Evolutionary conservation across 2,888 invertebrate genomes (phyloP), one percentile per base, ranked within the genome.

Genomic region (Pyrochroa serraticornis): DNA sequence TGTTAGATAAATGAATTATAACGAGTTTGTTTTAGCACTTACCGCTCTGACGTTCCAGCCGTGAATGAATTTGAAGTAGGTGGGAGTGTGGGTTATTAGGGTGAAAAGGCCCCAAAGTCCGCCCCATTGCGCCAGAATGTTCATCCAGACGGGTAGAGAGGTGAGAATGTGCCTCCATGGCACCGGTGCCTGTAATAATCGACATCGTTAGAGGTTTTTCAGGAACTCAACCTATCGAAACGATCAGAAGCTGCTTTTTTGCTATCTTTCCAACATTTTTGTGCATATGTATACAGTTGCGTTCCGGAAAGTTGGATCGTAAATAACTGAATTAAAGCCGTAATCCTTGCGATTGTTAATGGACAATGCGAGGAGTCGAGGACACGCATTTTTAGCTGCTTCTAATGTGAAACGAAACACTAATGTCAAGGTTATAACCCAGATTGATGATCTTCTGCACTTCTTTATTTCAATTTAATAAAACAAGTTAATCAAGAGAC

Each of bases 81-180:
- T 86, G 0, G 90, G 90, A 0, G 87, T 83, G 71, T 89, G 87
- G 0, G 88, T 87, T 82, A 89, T 84, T 9, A 89, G 75, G 0
- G 88, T 89, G 42, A 88, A 85, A 13, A 89, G 79, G 1, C 89
- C 87, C 88, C 88, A 90, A 48, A 85, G 82, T 1, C 85, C 84
- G 7, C 89, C 87, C 81, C 84, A 85, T 66, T 89, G 88, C 0
- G 87, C 84, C 7, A 86, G 71, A 10, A 85, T 82, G 62, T 85
- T 85, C 71, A 87, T 82, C 86, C 87, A 88, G 6, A 89, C 81
- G 0, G 87, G 83, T 10, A 80, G 71, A 0, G 87, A 88, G 0
- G 81, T 82, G 1, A 87, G 63, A 49, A 90, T 85, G 3, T 76
- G 69, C 44, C 70, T 79, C 88, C 89, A 89, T 0, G 90, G 90